Conservation (phyloP, 2,113 vertebrate species). For the Myodes glareolus region DNA sequence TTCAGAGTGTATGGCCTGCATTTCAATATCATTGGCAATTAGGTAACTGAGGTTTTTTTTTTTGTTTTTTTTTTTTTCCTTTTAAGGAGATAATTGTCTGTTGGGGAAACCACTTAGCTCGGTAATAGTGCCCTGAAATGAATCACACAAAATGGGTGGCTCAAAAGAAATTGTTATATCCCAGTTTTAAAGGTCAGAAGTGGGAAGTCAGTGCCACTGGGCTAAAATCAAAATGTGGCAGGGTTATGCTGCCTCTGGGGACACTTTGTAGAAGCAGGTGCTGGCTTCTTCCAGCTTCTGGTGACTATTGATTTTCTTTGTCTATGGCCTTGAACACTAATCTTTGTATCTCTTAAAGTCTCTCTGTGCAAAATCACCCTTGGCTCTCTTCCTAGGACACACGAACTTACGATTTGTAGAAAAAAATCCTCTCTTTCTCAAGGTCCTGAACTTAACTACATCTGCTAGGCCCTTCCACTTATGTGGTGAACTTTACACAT, state of each 20-base stretch:
- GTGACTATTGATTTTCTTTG: background rate
- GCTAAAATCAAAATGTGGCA: background rate
- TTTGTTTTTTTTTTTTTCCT: background rate
- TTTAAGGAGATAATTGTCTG: conserved; percentile 22
- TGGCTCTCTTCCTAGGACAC: background rate
- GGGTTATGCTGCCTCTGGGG: background rate
- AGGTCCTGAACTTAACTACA: background rate
- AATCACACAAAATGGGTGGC: background rate
- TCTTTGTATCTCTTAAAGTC: background rate
- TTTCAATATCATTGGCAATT: conserved; percentile 7
- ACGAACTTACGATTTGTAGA: background rate
- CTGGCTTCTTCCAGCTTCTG: background rate
- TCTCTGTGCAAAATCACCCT: background rate
- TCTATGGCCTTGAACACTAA: background rate
- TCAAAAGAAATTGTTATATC: background rate
- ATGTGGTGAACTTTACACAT: background rate
- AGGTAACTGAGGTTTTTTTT: background rate
- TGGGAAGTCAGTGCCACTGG: background rate
- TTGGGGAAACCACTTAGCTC: background rate
- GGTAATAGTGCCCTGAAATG: background rate
- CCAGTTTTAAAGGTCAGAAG: background rate
- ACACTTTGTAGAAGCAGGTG: background rate
- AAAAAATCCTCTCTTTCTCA: background rate
- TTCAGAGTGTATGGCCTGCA: background rate
- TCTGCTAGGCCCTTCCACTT: background rate